Evolutionary conservation across 2,888 invertebrate genomes (phyloP).

Genomic region (Aporophyla nigra): DNA sequence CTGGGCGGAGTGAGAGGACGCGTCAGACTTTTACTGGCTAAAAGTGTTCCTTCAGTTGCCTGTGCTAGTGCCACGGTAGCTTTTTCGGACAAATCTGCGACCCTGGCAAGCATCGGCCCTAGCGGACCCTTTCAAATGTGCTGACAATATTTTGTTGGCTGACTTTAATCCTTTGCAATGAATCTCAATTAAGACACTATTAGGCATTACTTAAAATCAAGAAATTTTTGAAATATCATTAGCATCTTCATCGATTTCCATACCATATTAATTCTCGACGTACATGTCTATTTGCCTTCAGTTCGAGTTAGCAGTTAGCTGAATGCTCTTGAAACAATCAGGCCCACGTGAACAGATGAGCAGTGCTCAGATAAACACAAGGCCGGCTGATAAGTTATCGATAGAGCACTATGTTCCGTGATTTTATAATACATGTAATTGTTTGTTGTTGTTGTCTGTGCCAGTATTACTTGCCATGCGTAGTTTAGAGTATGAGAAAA

Average conservation of each 20-base stretch:
- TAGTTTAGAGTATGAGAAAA: background rate
- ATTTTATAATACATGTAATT: conserved; percentile 61
- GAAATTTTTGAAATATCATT: background rate
- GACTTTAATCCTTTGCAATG: background rate
- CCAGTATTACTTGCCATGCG: background rate
- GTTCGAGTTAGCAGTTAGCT: conserved; percentile 27
- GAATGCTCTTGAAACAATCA: conserved; percentile 55
- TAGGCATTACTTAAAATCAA: background rate
- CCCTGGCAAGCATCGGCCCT: no score
- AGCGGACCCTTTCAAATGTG: no score
- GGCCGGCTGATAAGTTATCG: conserved; percentile 62
- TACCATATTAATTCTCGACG: background rate
- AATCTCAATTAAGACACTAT: background rate
- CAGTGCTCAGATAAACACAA: conserved; percentile 58
- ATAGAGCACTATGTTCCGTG: conserved; percentile 51
- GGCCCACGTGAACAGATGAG: conserved; percentile 56
- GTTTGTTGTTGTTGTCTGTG: conserved; percentile 51
- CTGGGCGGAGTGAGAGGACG: no score
- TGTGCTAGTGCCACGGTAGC: no score
- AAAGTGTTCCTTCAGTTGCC: no score
- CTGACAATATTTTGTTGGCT: background rate
- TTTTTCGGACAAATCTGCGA: no score
- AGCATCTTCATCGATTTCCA: background rate
- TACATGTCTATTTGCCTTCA: conserved; percentile 22
- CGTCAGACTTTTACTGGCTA: no score